phyloP scores from a whole-genome alignment of 2,797 vertebrate genomes.

The Argya squamiceps region DNA sequence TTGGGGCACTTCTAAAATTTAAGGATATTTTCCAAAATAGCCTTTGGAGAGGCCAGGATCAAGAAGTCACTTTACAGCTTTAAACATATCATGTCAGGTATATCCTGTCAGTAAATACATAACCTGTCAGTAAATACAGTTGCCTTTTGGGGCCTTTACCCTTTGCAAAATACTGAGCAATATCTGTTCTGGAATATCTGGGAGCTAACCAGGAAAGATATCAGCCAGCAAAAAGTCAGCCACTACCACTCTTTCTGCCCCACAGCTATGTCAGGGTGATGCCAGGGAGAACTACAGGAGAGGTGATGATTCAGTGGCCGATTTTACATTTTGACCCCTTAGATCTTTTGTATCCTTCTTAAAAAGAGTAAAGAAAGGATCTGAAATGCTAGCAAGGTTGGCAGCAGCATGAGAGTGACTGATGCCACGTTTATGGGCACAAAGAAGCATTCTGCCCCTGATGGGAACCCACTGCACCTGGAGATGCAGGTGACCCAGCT shows the following conservation, averaged over 20 bases:
- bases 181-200: neutral
- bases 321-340: neutral
- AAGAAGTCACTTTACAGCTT: neutral
- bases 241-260: neutral
- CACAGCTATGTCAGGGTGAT: neutral
- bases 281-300: neutral
- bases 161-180: neutral
- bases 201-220: neutral
- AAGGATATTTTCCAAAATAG: neutral
- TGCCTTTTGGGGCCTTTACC: neutral
- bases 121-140: neutral
- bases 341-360: neutral
- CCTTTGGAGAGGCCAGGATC: neutral
- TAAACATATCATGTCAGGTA: neutral
- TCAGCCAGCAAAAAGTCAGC: neutral
- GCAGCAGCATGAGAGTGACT: neutral
- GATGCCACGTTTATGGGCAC: neutral
- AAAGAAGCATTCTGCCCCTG: neutral
- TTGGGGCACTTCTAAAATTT: neutral
- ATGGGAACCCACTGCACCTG: too few species aligned
- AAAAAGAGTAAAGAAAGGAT: neutral
- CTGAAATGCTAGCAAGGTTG: neutral
- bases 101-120: neutral
- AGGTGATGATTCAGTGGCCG: neutral
- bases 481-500: neutral